Percentiles rank a stretch among this genome's conserved stretches.
phyloP scores from a whole-genome alignment of 2,888 invertebrate genomes.

The Ferrisia virgata region DNA sequence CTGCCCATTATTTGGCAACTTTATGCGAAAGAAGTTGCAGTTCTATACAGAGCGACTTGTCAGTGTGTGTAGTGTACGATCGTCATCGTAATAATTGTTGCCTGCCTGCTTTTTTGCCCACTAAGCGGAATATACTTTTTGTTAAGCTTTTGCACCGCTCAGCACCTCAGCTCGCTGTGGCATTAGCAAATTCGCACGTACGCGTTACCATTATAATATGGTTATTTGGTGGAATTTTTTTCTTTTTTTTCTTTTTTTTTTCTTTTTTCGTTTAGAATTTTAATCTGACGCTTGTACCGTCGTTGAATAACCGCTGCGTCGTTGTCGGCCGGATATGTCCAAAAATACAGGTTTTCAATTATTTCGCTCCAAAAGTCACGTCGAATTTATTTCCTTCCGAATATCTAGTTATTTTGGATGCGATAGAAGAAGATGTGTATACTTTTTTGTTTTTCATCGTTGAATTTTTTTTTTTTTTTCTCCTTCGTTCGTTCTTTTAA shows the following conservation, averaged over 20 bases:
- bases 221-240: background rate
- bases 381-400: background rate
- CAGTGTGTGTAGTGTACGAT: too few relatives aligned
- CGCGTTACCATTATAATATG: too few relatives aligned
- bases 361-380: background rate
- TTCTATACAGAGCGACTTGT: conserved; percentile 1
- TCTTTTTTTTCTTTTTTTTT: background rate
- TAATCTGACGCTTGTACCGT: too few relatives aligned
- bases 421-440: too few relatives aligned
- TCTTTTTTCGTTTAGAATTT: background rate
- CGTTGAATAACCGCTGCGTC: too few relatives aligned
- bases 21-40: background rate
- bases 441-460: too few relatives aligned
- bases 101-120: background rate
- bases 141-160: too few relatives aligned
- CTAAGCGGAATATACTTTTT: background rate
- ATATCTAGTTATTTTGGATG: background rate
- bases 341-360: background rate
- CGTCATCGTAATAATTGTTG: conserved; percentile 14
- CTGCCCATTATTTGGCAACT: conserved; percentile 12
- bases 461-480: background rate
- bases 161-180: background rate
- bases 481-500: background rate
- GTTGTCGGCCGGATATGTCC: background rate
- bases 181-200: background rate